Evolutionary conservation across 2,888 invertebrate species (phyloP), one percentile per base, ranked within the genome.

Genomic region (Amphimallon solstitiale): DNA sequence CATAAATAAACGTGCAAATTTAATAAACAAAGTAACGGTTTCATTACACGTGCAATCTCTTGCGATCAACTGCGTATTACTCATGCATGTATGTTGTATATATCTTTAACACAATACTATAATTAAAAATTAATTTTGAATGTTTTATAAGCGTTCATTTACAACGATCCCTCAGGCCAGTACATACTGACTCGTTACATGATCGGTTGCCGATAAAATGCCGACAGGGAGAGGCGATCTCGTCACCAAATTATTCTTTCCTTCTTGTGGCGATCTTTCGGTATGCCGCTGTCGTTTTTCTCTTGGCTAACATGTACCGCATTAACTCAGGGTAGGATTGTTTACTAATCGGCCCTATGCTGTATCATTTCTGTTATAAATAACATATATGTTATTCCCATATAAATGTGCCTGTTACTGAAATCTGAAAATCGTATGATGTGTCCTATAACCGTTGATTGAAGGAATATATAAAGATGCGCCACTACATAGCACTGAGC

Each of bases 1-100:
- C 65, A 59, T 65, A 65, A 65, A 65, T 65, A 65, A 65, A 56
- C 54, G 29, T 37, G 34, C 56, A 64, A 64, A 64, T 65, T 65
- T 65, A 65, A 65, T 65, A 65, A 65, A 56, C 56, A 65, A 59
- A 65, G 48, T 65, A 65, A 65, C 65, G 65, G 65, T 65, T 59
- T 46, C 43, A 59, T 65, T 46, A 46, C 64, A 40, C 23, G 40
- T 29, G 29, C 29, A 29, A 29, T 29, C 29, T 29, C 29, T 29
- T 29, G 9, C 9, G 29, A 29, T 29, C 29, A n/a, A n/a, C n/a
- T 29, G 7, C 29, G 29, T 5, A 5, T 29, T 29, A 29, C 29
- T 29, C 29, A 29, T 29, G 29, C 9, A 29, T 29, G 9, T 29
- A 29, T 52, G 17, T 35, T 52, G 29, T 29, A 29, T 29, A 29